These are phyloP conservation scores for Zoanthus sociatus DNA, from an alignment of 92 coral and sea anemone species.

Conservation along the genomic window DNA sequence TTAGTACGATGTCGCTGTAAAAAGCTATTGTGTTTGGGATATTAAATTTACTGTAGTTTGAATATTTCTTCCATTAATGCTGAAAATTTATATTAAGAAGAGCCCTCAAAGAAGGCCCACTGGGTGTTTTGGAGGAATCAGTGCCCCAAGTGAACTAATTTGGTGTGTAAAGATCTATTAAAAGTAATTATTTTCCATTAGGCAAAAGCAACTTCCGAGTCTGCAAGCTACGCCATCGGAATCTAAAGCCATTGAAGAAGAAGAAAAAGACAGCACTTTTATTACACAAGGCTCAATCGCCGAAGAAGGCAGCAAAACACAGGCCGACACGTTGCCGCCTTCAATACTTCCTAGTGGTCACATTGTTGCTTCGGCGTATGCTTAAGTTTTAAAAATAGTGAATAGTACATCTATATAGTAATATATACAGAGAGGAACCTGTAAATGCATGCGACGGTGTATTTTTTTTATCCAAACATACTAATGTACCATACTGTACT, in stretches of 20 bases:
- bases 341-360: conserved; percentile 28
- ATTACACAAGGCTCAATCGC: conserved; percentile 78
- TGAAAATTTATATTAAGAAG: too few relatives aligned
- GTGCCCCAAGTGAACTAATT: too few relatives aligned
- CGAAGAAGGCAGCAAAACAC: conserved; percentile 10
- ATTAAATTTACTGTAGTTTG: too few relatives aligned
- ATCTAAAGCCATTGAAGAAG: conserved; percentile 35
- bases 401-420: neutral
- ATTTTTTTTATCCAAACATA: neutral
- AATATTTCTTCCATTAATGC: too few relatives aligned
- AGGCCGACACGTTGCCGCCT: neutral
- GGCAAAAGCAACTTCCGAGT: conserved; percentile 33
- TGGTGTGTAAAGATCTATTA: neutral
- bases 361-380: conserved; percentile 24
- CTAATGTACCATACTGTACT: neutral
- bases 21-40: too few relatives aligned
- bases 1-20: too few relatives aligned
- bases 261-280: conserved; percentile 72
- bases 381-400: conserved; percentile 2
- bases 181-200: neutral
- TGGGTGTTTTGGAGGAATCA: too few relatives aligned
- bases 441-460: neutral
- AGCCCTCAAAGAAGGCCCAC: too few relatives aligned
- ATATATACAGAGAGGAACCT: neutral
- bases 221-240: conserved; percentile 51